These are phyloP conservation scores for Sebastes kiyomatsui DNA, from an alignment of 2,797 vertebrate species.

Conservation along the genomic window DNA sequence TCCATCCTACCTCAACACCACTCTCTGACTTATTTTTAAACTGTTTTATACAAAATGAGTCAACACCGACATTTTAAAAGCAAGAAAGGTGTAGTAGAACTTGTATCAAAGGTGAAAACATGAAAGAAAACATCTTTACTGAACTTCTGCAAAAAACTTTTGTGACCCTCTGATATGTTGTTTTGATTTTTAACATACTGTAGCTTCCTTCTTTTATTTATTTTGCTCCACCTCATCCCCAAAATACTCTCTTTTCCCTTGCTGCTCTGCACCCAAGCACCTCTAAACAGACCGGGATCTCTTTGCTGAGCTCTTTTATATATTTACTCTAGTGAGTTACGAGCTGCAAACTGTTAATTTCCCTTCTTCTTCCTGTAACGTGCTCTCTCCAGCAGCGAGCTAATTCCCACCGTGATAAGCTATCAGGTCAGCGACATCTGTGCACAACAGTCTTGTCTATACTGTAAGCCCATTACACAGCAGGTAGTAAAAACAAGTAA, in stretches of 20 bases:
- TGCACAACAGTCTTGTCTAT: neutral
- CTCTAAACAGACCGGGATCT: neutral
- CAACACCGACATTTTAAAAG: constrained; percentile 14
- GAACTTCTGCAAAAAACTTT: neutral
- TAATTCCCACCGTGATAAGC: constrained; percentile 31
- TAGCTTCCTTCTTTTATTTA: neutral
- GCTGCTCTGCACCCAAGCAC: neutral
- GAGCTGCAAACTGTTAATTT: neutral
- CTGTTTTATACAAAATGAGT: neutral
- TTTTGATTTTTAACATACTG: neutral
- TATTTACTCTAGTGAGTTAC: neutral
- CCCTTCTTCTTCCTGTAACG: neutral
- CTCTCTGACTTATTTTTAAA: neutral
- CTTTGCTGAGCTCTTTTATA: neutral
- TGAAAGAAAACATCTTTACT: neutral
- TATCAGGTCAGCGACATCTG: constrained; percentile 11
- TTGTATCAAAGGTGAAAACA: neutral
- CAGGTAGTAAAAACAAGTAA: neutral
- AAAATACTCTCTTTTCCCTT: neutral
- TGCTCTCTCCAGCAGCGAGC: neutral
- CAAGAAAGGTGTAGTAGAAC: neutral
- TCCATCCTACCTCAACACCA: neutral
- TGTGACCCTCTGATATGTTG: neutral
- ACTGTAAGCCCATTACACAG: neutral
- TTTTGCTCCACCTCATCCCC: neutral